Conservation (phyloP, 1,140 invertebrate species). For the Hypothenemus hampei region DNA sequence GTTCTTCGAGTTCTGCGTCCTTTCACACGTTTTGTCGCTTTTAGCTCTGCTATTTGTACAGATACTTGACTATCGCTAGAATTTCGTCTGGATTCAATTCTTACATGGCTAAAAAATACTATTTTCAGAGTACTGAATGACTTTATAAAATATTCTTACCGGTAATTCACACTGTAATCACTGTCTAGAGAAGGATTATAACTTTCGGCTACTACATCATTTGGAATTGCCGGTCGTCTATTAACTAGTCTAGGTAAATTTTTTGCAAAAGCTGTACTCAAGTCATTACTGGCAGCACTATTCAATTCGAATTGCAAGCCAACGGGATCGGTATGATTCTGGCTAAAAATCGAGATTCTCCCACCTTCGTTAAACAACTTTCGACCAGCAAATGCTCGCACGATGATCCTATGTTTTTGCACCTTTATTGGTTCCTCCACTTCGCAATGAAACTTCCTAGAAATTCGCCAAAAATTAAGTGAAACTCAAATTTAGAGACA, state of each 20-base stretch:
- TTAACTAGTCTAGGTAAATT: constrained; percentile 81
- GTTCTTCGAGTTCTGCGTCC: constrained; percentile 27
- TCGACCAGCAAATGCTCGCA: constrained; percentile 83
- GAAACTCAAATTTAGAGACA: too few species aligned
- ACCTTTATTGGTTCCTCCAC: constrained; percentile 65
- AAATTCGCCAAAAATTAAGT: constrained; percentile 7
- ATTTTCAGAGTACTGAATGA: not conserved
- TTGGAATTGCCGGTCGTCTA: constrained; percentile 70
- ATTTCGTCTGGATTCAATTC: constrained; percentile 75
- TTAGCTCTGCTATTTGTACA: constrained; percentile 74
- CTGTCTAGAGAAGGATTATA: constrained; percentile 63
- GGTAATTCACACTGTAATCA: constrained; percentile 33
- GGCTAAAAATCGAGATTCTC: constrained; percentile 78
- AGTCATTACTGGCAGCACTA: constrained; percentile 67
- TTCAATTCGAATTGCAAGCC: constrained; percentile 82
- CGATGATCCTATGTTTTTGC: constrained; percentile 87
- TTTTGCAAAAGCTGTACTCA: constrained; percentile 81
- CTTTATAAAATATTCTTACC: not conserved
- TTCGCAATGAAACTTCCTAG: constrained; percentile 63
- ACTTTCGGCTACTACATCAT: constrained; percentile 54
- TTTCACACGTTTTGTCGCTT: constrained; percentile 56
- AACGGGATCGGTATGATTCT: constrained; percentile 84
- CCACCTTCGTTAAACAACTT: constrained; percentile 78
- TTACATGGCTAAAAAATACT: constrained; percentile 59
- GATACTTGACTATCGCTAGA: constrained; percentile 81